Percentiles rank a stretch among this genome's conserved stretches.
Conservation (phyloP, 2,888 invertebrate genomes). For the Cheilosia vulpina region DNA sequence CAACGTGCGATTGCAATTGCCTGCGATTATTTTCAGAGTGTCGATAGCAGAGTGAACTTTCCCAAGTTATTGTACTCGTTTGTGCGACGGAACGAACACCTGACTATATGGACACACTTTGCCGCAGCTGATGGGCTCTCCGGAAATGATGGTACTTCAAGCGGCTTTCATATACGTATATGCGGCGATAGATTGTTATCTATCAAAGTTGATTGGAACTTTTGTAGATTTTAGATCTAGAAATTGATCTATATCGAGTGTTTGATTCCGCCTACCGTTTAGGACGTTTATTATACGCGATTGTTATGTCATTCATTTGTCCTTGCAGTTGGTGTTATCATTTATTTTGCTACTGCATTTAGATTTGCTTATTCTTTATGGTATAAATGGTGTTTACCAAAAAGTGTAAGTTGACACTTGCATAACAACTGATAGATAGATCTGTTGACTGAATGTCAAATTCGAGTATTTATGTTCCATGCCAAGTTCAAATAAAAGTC, state of each 20-base stretch:
- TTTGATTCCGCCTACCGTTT: neutral
- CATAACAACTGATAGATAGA: too few species aligned
- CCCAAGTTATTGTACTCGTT: neutral
- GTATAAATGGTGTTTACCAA: too few species aligned
- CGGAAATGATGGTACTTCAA: constrained; percentile 6
- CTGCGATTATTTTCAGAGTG: constrained; percentile 9
- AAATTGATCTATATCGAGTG: neutral
- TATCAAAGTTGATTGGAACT: constrained; percentile 1
- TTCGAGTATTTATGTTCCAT: too few species aligned
- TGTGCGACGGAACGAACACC: neutral
- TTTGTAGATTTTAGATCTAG: neutral
- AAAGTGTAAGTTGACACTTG: too few species aligned
- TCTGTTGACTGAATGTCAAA: too few species aligned
- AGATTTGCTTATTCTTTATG: neutral
- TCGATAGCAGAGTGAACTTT: constrained; percentile 7
- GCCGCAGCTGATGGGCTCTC: neutral
- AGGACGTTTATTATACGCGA: too few species aligned
- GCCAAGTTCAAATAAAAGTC: too few species aligned
- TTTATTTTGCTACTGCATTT: neutral
- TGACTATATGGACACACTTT: neutral
- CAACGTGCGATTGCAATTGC: constrained; percentile 28
- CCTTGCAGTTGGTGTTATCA: neutral
- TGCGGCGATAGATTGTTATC: neutral
- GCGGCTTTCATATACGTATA: neutral
- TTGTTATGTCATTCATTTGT: too few species aligned